Percentiles rank a stretch among this genome's conserved stretches.
phyloP scores from a whole-genome alignment of 2,113 vertebrate species.

The Falcunculus frontatus region DNA sequence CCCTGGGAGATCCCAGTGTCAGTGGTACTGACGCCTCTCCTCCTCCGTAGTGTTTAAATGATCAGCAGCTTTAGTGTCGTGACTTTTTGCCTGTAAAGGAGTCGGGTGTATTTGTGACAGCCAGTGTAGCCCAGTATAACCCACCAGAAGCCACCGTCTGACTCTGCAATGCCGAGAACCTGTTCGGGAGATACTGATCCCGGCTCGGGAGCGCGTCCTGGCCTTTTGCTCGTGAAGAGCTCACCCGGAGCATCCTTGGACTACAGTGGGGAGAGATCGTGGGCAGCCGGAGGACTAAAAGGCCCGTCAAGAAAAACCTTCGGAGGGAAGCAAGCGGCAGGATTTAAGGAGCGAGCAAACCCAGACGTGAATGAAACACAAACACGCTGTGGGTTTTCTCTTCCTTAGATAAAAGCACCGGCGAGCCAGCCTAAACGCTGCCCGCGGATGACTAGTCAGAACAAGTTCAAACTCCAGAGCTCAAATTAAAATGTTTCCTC shows the following conservation, averaged over 20 bases:
- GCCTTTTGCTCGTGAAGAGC: not conserved
- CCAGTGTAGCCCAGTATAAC: not conserved
- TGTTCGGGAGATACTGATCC: not conserved
- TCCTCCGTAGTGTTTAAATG: not conserved
- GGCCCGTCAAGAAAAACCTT: not conserved
- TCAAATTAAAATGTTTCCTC: slow-evolving; percentile 60
- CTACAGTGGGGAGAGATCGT: not conserved
- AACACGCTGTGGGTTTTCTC: slow-evolving; percentile 27
- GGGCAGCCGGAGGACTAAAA: not conserved
- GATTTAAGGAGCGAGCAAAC: not conserved
- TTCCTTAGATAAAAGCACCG: slow-evolving; percentile 27
- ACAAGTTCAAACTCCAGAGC: slow-evolving; percentile 46
- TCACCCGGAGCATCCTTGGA: not conserved
- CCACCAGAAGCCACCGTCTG: not conserved
- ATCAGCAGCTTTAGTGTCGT: not conserved
- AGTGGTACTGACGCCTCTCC: not conserved
- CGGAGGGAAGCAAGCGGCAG: not conserved
- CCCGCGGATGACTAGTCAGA: slow-evolving; percentile 48
- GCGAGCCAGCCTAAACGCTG: not conserved
- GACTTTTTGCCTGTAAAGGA: not conserved
- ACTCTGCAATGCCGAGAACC: not conserved
- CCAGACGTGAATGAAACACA: slow-evolving; percentile 14
- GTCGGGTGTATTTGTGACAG: not conserved
- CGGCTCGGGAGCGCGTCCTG: not conserved
- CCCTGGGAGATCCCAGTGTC: not conserved